Conservation (phyloP, 2,797 vertebrate genomes). For the Brachyalestes nurse region DNA sequence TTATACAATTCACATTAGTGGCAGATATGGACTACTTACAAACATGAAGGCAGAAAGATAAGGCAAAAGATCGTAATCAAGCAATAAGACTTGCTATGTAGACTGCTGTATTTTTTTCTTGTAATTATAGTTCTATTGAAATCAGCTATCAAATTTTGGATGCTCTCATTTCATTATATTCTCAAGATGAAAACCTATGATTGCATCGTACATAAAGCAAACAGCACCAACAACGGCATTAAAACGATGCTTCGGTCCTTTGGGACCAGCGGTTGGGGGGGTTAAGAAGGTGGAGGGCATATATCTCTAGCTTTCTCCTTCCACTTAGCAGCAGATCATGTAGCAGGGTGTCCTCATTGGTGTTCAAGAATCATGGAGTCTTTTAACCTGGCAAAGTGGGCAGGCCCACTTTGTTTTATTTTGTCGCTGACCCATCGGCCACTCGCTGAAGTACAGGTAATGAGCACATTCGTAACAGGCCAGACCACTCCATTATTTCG, state of each 20-base stretch:
- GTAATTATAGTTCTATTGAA: background rate
- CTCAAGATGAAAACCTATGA: background rate
- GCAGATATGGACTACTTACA: too few species aligned
- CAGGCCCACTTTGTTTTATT: constrained; percentile 24
- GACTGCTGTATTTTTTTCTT: too few species aligned
- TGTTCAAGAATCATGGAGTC: constrained; percentile 17
- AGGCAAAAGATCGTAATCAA: too few species aligned
- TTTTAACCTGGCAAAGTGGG: background rate
- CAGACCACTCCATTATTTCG: constrained; percentile 36
- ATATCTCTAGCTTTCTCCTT: background rate
- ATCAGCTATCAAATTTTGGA: too few species aligned
- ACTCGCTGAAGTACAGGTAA: constrained; percentile 3
- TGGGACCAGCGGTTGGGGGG: background rate
- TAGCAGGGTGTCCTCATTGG: background rate
- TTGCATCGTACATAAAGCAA: background rate
- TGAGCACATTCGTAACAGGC: constrained; percentile 27
- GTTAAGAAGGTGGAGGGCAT: background rate
- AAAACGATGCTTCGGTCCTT: background rate
- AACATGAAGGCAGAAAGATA: too few species aligned
- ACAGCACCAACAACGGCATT: constrained; percentile 1
- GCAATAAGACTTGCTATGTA: too few species aligned
- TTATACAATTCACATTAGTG: too few species aligned
- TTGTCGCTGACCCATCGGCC: constrained; percentile 6
- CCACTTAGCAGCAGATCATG: constrained; percentile 7
- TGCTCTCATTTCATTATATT: background rate